Evolutionary conservation across 2,113 vertebrate species (phyloP).

Genomic region (Hirundichthys speculiger): DNA sequence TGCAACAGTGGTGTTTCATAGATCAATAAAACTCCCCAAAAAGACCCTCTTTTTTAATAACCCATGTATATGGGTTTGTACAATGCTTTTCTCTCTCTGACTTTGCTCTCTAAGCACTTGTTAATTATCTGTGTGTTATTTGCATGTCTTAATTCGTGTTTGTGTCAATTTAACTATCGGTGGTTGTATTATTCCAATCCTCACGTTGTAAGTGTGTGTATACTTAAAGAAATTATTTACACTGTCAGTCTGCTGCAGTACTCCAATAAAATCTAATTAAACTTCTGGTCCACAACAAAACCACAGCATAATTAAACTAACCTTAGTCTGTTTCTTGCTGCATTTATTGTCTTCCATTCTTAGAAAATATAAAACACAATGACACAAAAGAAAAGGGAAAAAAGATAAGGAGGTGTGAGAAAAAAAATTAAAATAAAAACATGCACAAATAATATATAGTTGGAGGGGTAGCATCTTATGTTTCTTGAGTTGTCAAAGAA

Average conservation of each 20-base stretch:
- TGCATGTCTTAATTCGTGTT: not conserved
- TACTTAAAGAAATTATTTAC: conserved; percentile 19
- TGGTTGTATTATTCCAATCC: not conserved
- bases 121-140: not conserved
- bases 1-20: conserved; percentile 22
- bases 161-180: not conserved
- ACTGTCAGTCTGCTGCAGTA: conserved; percentile 7
- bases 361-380: not conserved
- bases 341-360: conserved; percentile 5
- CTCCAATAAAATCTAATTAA: conserved; percentile 19
- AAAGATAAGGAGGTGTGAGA: not conserved
- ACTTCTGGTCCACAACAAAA: not conserved
- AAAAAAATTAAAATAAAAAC: too few species aligned
- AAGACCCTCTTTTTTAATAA: not conserved
- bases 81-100: not conserved
- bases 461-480: too few species aligned
- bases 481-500: too few species aligned
- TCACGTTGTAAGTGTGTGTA: conserved; percentile 3
- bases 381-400: not conserved
- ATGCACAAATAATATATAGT: too few species aligned
- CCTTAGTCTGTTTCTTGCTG: not conserved
- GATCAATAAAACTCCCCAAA: conserved; percentile 41
- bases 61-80: conserved; percentile 7
- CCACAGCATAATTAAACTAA: conserved; percentile 26
- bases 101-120: not conserved